Base-by-base conservation (phyloP, 2,888 invertebrate genomes). In the Meandrusa payeni region DNA sequence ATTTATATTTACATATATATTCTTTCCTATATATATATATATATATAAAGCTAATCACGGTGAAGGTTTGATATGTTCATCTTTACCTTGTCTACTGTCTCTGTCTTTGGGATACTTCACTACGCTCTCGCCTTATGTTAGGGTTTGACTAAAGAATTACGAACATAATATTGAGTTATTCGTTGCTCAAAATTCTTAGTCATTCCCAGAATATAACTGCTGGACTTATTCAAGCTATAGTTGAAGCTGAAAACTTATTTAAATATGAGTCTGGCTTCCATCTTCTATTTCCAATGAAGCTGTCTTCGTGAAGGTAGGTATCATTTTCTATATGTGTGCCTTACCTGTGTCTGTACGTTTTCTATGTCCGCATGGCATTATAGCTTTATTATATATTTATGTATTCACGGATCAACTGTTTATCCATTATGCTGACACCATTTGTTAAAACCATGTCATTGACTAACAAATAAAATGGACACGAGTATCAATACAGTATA, bases 11-110 rank as follows among this genome's bases (percentile, higher is more conserved):
- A 40, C 47, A 49, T 51, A 41, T 48, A 37, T 37, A 49, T 48
- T 55, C 56, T 33, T 55, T 47, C 59, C 58, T 61, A 59, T 50
- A 47, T 57, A 59, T 68, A 48, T 60, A 59, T 61, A 59, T 50
- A 47, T 57, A 59, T 68, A 49, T 47, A 47, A 46, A 54, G 68
- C 72, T 74, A 70, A 67, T 79, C 77, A 78, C 70, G 86, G 86
- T 87, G 86, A 79, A 78, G 86, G 86, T 86, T 86, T 85, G 86
- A 85, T 86, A 83, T 81, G 76, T 60, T 69, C 53, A 51, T 51
- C 32, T 57, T 53, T 58, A 41, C 55, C 59, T 54, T 55, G 60
- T 47, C 41, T 54, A 52, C 52, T 48, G 57, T 59, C 51, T 54
- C 53, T 54, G 60, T 51, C 59, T 48, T 45, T 50, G 61, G 64